Evolutionary conservation across 2,113 vertebrate species (phyloP), one percentile per base, ranked within the genome.

Genomic region (Turdus rufiventris): DNA sequence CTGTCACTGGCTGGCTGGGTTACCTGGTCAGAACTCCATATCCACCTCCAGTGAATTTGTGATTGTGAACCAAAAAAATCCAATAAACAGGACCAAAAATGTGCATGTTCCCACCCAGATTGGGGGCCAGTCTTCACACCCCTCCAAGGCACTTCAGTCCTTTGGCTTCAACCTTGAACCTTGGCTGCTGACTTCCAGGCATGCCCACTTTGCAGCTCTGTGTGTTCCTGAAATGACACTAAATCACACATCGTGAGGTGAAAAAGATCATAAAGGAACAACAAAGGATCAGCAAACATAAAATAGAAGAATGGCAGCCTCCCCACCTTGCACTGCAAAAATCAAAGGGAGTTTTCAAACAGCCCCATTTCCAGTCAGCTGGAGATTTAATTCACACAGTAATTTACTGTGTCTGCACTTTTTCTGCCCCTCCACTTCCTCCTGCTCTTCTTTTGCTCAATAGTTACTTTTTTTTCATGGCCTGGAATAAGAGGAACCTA

Each of bases 271-370:
- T 96, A 96, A 96, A 95, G 94, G 95, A 97, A 97, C 85, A 95
- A 87, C 97, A 97, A 98, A 97, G 91, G 87, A 96, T 94, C 77
- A 68, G 94, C 97, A 96, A 96, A 95, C 96, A 97, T 97, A 96
- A 97, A 97, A 95, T 94, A 96, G 96, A 96, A 97, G 96, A 97
- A 94, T 94, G 82, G 93, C 95, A 97, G 92, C 88, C 60, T 97
- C 96, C 79, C 82, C 82, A 96, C 94, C 96, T 97, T 96, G 96
- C 95, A 3, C 85, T 85, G 95, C 97, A 97, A 63, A 97, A 97
- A 95, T 93, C 91, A 95, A 96, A 95, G 79, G 89, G 94, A 95
- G 77, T 96, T 97, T 93, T 91, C 77, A 95, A 96, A 92, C 72
- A 93, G 72, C 53, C 88, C 83, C 9, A 2, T 97, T 98, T 96